Evolutionary conservation across 2,888 invertebrate genomes (phyloP), one percentile per base, ranked within the genome.

Genomic region (Drosophila vallismaia): DNA sequence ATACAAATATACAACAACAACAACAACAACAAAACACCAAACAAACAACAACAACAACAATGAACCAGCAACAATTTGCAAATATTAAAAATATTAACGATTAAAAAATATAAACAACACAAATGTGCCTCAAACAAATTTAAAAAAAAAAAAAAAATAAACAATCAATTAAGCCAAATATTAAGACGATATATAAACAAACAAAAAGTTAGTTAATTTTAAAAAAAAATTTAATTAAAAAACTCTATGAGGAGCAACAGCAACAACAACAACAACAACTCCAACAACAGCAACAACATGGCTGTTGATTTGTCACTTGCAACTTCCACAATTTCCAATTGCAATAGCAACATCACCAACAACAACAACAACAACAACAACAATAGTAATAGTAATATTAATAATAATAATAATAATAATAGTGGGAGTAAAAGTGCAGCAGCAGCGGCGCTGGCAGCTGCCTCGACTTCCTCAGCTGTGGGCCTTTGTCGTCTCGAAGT

Each of bases 401-500:
- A 6, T 38, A 38, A 1, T 6, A 38, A 40, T 29, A 71, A 29
- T 26, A 62, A 12, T n/a, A 59, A 45, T 44, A 75, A 48, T 55
- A 64, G 36, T 71, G 77, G 67, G 79, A 67, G 76, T 77, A 82
- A 28, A 44, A 24, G 36, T 26, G 42, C 59, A 53, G 26, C 70
- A 52, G 58, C 67, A 36, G 74, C 76, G 33, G 46, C 77, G 50
- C 50, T 72, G 53, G 46, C 67, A 51, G 64, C 73, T 33, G 58
- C 71, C 36, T 57, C 76, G 38, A 88, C 89, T 70, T 55, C 82
- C 60, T 62, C 84, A 60, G 86, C 87, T 60, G 77, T 89, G 69
- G 89, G 89, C 75, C 83, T 89, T 66, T 90, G 87, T 88, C 89
- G 90, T 79, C 83, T 89, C 73, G 89, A 89, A 85, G 89, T 90